phyloP scores from a whole-genome alignment of 37 sponge, comb jelly and placozoan species.

The Eunapius fragilis region DNA sequence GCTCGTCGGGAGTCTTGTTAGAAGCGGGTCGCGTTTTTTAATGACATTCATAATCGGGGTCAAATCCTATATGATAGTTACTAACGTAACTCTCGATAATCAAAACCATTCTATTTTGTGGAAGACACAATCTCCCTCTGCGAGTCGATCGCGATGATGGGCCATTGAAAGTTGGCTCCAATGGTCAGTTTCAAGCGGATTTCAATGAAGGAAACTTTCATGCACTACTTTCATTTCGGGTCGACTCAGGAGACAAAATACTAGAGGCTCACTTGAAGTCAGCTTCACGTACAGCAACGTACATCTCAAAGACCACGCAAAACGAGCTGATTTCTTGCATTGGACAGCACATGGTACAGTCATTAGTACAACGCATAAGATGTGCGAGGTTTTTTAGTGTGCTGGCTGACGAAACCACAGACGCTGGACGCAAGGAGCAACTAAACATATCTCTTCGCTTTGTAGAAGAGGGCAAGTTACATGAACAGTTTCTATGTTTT shows the following conservation, averaged over 20 bases:
- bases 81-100: no score
- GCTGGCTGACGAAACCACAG: conserved; percentile 44
- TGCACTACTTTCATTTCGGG: conserved; percentile 37
- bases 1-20: no score
- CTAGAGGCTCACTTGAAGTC: conserved; percentile 32
- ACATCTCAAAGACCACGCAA: conserved; percentile 32
- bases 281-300: conserved; percentile 32
- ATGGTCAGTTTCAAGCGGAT: neutral
- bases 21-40: no score
- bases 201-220: conserved; percentile 40
- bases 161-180: no score
- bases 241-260: conserved; percentile 52
- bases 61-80: no score
- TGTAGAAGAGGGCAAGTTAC: conserved; percentile 19
- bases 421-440: conserved; percentile 44
- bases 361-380: conserved; percentile 13
- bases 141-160: no score
- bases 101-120: no score
- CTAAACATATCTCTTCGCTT: conserved; percentile 25
- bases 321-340: conserved; percentile 36
- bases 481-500: no score
- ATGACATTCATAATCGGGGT: no score
- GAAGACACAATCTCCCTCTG: no score
- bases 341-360: conserved; percentile 15
- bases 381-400: conserved; percentile 37